These are phyloP conservation scores for Xenus cinereus DNA, from an alignment of 2,113 vertebrate genomes.

Conservation along the genomic window DNA sequence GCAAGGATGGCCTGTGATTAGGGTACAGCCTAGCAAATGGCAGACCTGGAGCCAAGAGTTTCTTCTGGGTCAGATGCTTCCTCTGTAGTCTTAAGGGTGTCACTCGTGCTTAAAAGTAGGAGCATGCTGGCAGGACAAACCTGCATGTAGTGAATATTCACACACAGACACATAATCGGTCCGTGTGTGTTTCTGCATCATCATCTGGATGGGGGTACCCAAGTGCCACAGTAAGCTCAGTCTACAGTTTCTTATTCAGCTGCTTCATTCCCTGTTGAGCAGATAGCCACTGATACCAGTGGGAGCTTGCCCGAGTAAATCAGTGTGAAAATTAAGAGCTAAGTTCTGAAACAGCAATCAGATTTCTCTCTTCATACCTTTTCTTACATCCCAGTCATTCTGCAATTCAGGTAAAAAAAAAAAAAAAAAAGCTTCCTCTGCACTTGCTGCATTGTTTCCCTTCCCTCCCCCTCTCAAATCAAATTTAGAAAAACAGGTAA, in stretches of 20 bases:
- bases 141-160: neutral
- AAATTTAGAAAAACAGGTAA: slow-evolving; percentile 41
- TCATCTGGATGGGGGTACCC: neutral
- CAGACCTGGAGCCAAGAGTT: neutral
- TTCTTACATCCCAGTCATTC: neutral
- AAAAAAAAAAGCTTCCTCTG: neutral
- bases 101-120: neutral
- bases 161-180: neutral
- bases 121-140: neutral
- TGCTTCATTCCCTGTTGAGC: neutral
- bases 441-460: neutral
- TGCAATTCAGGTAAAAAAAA: neutral
- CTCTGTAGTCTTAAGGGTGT: neutral
- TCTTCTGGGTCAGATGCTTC: neutral
- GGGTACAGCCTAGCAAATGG: neutral
- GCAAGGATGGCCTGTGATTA: neutral
- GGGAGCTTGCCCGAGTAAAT: neutral
- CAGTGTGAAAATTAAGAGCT: neutral
- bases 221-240: neutral
- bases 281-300: neutral
- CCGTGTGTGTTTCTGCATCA: neutral
- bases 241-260: neutral
- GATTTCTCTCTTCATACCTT: neutral
- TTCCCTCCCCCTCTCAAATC: neutral
- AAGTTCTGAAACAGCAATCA: neutral